These are phyloP conservation scores for Podilymbus podiceps DNA, from an alignment of 2,113 vertebrate species.

Conservation along the genomic window DNA sequence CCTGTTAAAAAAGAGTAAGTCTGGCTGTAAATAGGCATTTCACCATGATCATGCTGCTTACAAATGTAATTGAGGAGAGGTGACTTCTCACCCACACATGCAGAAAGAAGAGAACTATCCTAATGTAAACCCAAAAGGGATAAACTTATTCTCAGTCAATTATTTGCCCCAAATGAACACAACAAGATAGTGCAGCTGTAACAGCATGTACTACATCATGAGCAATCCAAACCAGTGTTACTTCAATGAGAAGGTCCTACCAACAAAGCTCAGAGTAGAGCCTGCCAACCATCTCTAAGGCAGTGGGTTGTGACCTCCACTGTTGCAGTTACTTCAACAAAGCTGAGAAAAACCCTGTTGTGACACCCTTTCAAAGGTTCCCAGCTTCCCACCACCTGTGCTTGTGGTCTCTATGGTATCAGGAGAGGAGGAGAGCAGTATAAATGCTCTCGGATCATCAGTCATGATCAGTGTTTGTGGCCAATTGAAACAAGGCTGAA, in stretches of 20 bases:
- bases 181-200: background rate
- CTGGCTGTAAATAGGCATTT: conserved; percentile 32
- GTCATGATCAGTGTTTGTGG: background rate
- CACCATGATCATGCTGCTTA: background rate
- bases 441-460: background rate
- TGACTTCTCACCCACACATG: background rate
- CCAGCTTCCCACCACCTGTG: background rate
- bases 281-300: background rate
- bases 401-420: background rate
- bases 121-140: background rate
- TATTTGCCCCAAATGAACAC: background rate
- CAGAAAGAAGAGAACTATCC: background rate
- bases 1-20: conserved; percentile 42
- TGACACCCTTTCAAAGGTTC: background rate
- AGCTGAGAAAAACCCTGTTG: background rate
- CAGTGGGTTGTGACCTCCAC: background rate
- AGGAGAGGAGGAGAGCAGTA: background rate
- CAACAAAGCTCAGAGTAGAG: background rate
- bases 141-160: background rate
- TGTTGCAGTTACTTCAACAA: background rate
- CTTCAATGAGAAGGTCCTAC: background rate
- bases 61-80: background rate
- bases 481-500: background rate
- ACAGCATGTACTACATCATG: background rate
- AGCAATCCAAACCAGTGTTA: background rate